phyloP scores from a whole-genome alignment of 2,797 vertebrate species.

The Chelon labrosus region DNA sequence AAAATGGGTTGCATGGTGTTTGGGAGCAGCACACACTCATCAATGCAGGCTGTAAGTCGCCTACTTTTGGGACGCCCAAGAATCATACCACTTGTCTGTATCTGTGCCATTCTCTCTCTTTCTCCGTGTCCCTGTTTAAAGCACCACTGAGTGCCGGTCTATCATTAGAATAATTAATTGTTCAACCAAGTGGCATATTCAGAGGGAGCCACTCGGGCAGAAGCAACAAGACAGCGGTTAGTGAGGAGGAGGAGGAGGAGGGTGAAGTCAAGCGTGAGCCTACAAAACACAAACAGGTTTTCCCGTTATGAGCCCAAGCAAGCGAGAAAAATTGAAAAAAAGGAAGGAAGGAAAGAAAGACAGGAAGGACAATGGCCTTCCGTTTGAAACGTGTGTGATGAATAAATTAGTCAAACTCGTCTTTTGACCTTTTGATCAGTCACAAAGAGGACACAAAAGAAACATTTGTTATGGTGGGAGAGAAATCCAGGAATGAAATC shows the following conservation, averaged over 20 bases:
- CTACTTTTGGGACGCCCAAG: constrained; percentile 36
- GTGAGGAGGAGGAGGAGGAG: constrained; percentile 59
- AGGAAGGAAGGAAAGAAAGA: background rate
- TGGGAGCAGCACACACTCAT: constrained; percentile 43
- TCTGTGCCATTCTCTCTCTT: constrained; percentile 49
- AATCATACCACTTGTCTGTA: constrained; percentile 49
- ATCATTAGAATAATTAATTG: constrained; percentile 87
- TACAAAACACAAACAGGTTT: constrained; percentile 75
- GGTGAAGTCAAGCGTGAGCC: constrained; percentile 73
- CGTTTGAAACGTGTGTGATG: constrained; percentile 20
- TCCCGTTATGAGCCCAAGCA: constrained; percentile 67
- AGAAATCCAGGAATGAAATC: background rate
- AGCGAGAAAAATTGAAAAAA: constrained; percentile 51
- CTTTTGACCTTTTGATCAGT: constrained; percentile 50
- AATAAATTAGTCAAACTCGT: constrained; percentile 54
- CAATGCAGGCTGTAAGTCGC: constrained; percentile 25
- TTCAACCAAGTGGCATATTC: constrained; percentile 84
- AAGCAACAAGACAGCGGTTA: constrained; percentile 77
- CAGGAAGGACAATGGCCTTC: constrained; percentile 33
- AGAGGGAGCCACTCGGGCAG: constrained; percentile 78
- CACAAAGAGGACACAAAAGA: constrained; percentile 18
- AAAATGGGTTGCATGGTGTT: constrained; percentile 37
- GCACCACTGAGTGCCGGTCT: constrained; percentile 75
- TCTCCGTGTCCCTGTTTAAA: constrained; percentile 67
- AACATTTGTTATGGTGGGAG: constrained; percentile 1